A percentile compares a stretch with the other conserved stretches of the same genome.
Evolutionary conservation across 2,888 invertebrate species (phyloP).

Genomic region (Amblyteles armatorius): DNA sequence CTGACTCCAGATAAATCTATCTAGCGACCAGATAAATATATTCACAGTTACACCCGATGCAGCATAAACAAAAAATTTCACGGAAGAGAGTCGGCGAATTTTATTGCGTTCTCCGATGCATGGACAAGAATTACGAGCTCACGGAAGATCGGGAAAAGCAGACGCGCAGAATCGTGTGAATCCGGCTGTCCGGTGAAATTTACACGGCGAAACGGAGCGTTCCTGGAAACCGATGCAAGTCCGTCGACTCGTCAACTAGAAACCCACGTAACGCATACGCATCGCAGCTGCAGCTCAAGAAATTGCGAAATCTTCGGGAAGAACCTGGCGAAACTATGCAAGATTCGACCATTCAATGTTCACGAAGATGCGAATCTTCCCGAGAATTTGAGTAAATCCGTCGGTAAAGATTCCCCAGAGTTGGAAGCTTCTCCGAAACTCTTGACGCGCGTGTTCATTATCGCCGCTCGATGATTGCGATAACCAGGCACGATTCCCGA

Average conservation of each 20-base stretch:
- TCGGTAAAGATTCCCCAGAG: neutral
- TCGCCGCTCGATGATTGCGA: neutral
- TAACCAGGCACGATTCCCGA: slow-evolving; percentile 1
- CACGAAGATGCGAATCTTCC: neutral
- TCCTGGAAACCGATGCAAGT: slow-evolving; percentile 45
- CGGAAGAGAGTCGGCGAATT: slow-evolving; percentile 1
- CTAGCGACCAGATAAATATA: neutral
- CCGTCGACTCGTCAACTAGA: slow-evolving; percentile 47
- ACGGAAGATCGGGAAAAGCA: slow-evolving; percentile 40
- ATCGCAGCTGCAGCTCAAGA: neutral
- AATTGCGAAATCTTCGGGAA: slow-evolving; percentile 1
- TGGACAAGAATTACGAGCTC: slow-evolving; percentile 15
- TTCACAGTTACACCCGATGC: neutral
- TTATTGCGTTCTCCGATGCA: neutral
- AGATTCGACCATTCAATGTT: neutral
- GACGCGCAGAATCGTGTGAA: slow-evolving; percentile 14
- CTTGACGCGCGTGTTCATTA: slow-evolving; percentile 1
- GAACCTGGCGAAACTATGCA: neutral
- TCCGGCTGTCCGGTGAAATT: slow-evolving; percentile 40
- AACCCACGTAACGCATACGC: slow-evolving; percentile 13
- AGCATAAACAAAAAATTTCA: neutral
- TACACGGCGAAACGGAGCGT: slow-evolving; percentile 20
- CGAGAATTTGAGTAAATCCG: slow-evolving; percentile 1
- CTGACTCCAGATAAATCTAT: neutral
- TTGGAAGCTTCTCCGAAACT: neutral